phyloP scores from a whole-genome alignment of 2,797 vertebrate species.

The Gobio occitaniae region DNA sequence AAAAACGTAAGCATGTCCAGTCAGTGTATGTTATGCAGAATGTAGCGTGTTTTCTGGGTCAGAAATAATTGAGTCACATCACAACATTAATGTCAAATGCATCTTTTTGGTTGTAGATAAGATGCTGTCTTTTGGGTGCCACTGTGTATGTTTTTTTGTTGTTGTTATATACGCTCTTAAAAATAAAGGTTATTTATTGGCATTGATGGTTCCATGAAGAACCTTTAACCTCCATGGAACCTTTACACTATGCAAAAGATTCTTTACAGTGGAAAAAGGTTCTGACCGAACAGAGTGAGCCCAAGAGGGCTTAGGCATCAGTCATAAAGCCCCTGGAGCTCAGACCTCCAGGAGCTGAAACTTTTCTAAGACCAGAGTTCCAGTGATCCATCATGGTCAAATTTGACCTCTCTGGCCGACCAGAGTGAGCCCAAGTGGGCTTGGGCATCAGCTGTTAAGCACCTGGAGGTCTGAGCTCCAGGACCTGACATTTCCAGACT shows the following conservation, averaged over 20 bases:
- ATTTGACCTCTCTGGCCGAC: too few species aligned
- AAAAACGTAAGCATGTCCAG: constrained; percentile 52
- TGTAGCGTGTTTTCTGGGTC: constrained; percentile 13
- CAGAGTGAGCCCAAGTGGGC: too few species aligned
- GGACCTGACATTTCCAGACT: too few species aligned
- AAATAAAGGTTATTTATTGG: background rate
- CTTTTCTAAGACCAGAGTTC: too few species aligned
- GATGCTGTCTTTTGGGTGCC: background rate
- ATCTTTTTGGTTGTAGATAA: constrained; percentile 4
- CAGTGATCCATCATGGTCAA: too few species aligned
- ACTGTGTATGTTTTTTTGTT: background rate
- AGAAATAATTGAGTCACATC: constrained; percentile 35
- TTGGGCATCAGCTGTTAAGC: too few species aligned
- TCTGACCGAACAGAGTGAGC: background rate
- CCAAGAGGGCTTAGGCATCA: too few species aligned
- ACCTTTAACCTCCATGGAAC: background rate
- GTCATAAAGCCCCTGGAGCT: too few species aligned
- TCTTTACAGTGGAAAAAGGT: background rate
- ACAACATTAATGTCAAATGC: constrained; percentile 19
- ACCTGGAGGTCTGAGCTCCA: too few species aligned
- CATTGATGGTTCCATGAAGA: too few species aligned
- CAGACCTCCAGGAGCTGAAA: too few species aligned
- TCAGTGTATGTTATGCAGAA: constrained; percentile 20
- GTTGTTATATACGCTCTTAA: background rate
- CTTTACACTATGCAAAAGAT: background rate